These are phyloP conservation scores for Castor canadensis DNA, from an alignment of 2,113 vertebrate species.

Conservation along the genomic window DNA sequence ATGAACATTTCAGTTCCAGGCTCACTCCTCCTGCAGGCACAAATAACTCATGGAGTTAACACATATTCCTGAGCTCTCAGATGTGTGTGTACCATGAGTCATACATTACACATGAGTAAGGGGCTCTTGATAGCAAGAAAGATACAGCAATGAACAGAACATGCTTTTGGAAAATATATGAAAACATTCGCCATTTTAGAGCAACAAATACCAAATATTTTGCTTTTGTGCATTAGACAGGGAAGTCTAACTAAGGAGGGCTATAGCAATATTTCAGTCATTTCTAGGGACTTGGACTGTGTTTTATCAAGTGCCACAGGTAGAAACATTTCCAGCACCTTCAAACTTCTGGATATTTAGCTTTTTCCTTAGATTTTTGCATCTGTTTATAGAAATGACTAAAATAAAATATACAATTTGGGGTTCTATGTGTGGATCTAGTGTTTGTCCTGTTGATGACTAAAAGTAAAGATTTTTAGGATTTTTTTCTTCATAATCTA, in stretches of 20 bases:
- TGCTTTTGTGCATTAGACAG: background rate
- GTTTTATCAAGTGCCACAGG: background rate
- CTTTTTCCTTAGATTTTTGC: conserved; percentile 11
- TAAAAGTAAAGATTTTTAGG: background rate
- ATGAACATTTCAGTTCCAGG: background rate
- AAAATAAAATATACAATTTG: background rate
- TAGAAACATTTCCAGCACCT: background rate
- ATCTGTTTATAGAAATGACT: background rate
- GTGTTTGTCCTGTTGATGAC: background rate
- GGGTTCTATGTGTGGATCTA: background rate
- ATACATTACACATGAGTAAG: background rate
- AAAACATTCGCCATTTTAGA: background rate
- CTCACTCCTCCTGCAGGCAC: background rate
- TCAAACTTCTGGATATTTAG: background rate
- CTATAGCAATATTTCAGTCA: background rate
- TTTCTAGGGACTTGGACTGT: background rate
- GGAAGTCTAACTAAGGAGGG: background rate
- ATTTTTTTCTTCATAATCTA: background rate
- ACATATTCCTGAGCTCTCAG: too few species aligned
- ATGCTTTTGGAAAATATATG: background rate
- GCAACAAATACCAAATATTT: background rate
- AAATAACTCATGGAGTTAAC: too few species aligned
- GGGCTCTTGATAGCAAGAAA: background rate
- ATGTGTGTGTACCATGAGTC: background rate
- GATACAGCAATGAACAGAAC: background rate